Evolutionary conservation across 2,797 vertebrate genomes (phyloP), one percentile per base, ranked within the genome.

Genomic region (Eupleurogrammus muticus): DNA sequence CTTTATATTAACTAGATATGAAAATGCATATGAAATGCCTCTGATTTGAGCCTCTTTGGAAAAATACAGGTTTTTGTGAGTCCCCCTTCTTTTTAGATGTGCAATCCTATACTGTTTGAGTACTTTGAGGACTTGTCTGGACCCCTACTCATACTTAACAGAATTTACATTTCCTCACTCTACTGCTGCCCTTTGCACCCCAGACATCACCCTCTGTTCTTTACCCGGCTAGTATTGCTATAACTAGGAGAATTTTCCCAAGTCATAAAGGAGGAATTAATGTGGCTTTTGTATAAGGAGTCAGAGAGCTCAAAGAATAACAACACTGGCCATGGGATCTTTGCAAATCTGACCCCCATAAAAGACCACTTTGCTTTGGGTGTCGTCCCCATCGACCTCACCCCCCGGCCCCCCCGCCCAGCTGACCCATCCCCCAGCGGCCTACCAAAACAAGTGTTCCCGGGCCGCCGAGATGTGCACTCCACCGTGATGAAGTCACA

Each of bases 111-210:
- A 40, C 14, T 40, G 13, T 13, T 40, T 5, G 38, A 40, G 38
- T 40, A 40, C 38, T 11, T 13, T 13, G 12, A 40, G 13, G 10
- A 28, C 11, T 14, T 23, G 8, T 35, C 19, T 17, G 21, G 4
- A 38, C 14, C 34, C 0, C 13, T 5, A 12, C 11, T 47, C 40
- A 44, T 10, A 1, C 38, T 38, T n/a, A 35, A 14, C n/a, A 19
- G 38, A 5, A 16, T 1, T 4, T 11, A 3, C 5, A 9, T 34
- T 17, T 3, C n/a, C 6, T 24, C n/a, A 9, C 57, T 49, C 13
- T 42, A 14, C 40, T 42, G 40, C 17, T 66, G 40, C 32, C 42
- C 42, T 74, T 59, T 56, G 21, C 21, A 42, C 62, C n/a, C 0
- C 32, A 51, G n/a, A 48, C 5, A 28, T 24, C 40, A 23, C 20